These are phyloP conservation scores for Lithosia quadra DNA, from an alignment of 2,888 invertebrate genomes.

Conservation along the genomic window DNA sequence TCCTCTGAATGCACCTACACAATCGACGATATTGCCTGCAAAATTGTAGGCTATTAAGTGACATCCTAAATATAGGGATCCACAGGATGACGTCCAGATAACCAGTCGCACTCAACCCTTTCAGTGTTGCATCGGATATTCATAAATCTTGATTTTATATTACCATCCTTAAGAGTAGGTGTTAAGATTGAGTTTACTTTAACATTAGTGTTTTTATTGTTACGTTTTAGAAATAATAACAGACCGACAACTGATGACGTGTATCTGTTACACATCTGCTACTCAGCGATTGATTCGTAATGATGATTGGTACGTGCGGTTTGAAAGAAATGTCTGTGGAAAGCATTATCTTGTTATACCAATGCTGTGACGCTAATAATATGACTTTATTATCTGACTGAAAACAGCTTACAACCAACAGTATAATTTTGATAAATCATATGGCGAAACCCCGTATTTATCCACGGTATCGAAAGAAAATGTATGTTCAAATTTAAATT, in stretches of 20 bases:
- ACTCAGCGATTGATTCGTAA: slow-evolving; percentile 60
- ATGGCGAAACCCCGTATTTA: slow-evolving; percentile 55
- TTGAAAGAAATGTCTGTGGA: slow-evolving; percentile 70
- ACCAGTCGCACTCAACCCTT: slow-evolving; percentile 72
- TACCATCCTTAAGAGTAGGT: slow-evolving; percentile 40
- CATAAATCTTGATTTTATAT: slow-evolving; percentile 36
- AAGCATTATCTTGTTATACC: slow-evolving; percentile 69
- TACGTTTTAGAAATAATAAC: slow-evolving; percentile 52
- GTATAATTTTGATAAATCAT: slow-evolving; percentile 68
- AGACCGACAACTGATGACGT: slow-evolving; percentile 68
- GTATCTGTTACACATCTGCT: slow-evolving; percentile 82
- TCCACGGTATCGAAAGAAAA: slow-evolving; percentile 51
- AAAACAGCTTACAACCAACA: slow-evolving; percentile 74
- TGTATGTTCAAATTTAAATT: slow-evolving; percentile 53
- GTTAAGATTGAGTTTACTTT: slow-evolving; percentile 43
- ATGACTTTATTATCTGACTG: slow-evolving; percentile 63
- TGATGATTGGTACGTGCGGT: slow-evolving; percentile 72
- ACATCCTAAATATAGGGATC: slow-evolving; percentile 84
- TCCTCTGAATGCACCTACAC: slow-evolving; percentile 83
- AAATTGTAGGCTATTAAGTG: slow-evolving; percentile 85
- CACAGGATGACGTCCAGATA: slow-evolving; percentile 71
- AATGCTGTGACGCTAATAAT: slow-evolving; percentile 77
- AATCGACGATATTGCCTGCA: slow-evolving; percentile 82
- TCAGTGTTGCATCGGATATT: slow-evolving; percentile 58
- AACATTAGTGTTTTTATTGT: slow-evolving; percentile 21